phyloP scores from a whole-genome alignment of 2,888 invertebrate species.

The Entomobrya proxima region DNA sequence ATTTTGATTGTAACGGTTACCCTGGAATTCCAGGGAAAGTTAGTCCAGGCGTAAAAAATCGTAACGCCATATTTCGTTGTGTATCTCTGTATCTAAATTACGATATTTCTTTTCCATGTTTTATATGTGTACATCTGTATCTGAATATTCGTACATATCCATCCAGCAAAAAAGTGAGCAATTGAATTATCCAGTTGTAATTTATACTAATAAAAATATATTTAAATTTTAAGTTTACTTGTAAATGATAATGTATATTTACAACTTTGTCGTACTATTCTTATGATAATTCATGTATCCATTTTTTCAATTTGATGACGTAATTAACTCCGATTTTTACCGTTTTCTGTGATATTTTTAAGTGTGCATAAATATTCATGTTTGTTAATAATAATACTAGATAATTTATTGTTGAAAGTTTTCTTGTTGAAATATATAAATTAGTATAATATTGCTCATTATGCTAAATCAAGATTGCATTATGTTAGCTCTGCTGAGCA shows the following conservation, averaged over 20 bases:
- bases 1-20: too few species aligned
- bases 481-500: slow-evolving; percentile 38
- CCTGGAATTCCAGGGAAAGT: too few species aligned
- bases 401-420: background rate
- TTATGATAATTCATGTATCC: background rate
- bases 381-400: background rate
- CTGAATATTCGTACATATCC: background rate
- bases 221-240: background rate
- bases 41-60: too few species aligned
- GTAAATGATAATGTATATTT: background rate
- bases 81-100: background rate
- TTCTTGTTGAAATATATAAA: background rate
- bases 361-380: slow-evolving; percentile 39
- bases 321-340: slow-evolving; percentile 33
- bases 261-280: background rate
- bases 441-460: slow-evolving; percentile 2
- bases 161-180: background rate
- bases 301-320: background rate
- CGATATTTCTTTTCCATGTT: background rate
- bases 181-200: background rate
- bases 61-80: too few species aligned
- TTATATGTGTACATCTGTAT: too few species aligned
- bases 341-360: slow-evolving; percentile 68
- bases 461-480: background rate
- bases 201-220: background rate